These are phyloP conservation scores for Trididemnum miniatum DNA, from an alignment of 23 tunicate genomes.

Conservation along the genomic window DNA sequence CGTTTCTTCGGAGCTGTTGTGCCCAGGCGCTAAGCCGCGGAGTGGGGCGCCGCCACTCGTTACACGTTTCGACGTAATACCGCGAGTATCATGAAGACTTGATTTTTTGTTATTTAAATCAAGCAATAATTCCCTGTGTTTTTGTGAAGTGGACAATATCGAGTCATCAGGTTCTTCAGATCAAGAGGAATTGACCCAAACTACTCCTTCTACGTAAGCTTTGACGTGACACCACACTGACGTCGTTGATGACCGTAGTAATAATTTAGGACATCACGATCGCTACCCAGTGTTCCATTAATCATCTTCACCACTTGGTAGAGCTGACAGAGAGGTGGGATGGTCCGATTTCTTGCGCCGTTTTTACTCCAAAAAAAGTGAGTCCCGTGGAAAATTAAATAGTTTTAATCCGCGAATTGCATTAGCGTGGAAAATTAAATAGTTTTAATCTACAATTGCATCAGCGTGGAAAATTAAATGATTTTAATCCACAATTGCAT, in stretches of 20 bases:
- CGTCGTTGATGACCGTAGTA: not conserved
- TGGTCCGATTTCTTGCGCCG: slow-evolving; percentile 88
- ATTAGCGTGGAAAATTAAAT: too few relatives aligned
- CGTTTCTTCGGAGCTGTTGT: too few relatives aligned
- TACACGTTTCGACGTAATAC: too few relatives aligned
- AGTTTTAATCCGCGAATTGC: too few relatives aligned
- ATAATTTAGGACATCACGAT: slow-evolving; percentile 80
- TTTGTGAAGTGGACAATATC: slow-evolving; percentile 73
- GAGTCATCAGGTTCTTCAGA: slow-evolving; percentile 69
- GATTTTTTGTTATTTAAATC: too few relatives aligned
- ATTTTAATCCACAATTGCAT: too few relatives aligned
- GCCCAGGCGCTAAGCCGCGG: too few relatives aligned
- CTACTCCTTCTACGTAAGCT: slow-evolving; percentile 59
- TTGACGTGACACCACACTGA: not conserved
- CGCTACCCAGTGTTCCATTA: slow-evolving; percentile 93
- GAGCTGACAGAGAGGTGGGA: slow-evolving; percentile 91
- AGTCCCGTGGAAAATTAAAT: too few relatives aligned
- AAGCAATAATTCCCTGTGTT: not conserved
- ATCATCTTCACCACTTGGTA: slow-evolving; percentile 99
- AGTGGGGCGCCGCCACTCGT: too few relatives aligned
- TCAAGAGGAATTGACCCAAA: slow-evolving; percentile 55
- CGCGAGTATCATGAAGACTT: too few relatives aligned
- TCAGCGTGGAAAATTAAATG: too few relatives aligned
- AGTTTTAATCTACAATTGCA: too few relatives aligned
- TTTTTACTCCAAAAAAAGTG: slow-evolving; percentile 88